Conservation (phyloP, 2,113 vertebrate genomes). For the Oenanthe oenanthe region DNA sequence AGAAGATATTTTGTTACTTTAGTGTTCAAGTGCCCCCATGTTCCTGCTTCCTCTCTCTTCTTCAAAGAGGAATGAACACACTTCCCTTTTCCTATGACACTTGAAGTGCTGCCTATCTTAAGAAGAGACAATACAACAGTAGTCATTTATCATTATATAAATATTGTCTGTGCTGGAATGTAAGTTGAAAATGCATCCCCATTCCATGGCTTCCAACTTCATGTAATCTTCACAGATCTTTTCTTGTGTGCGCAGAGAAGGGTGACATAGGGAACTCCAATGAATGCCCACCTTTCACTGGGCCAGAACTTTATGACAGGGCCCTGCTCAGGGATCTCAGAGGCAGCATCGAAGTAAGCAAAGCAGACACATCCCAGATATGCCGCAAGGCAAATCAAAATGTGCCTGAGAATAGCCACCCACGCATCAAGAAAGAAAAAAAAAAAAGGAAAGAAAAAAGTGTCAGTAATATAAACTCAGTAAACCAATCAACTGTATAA, state of each 20-base stretch:
- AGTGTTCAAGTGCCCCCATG: not conserved
- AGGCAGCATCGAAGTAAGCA: constrained; percentile 93
- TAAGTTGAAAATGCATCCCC: not conserved
- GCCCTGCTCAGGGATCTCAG: constrained; percentile 94
- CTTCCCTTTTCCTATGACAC: not conserved
- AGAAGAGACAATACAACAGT: not conserved
- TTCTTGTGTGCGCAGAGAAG: constrained; percentile 91
- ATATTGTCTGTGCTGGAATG: not conserved
- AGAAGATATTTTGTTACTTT: not conserved
- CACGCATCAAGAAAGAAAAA: too few species aligned
- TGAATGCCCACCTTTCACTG: constrained; percentile 97
- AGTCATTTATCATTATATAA: not conserved
- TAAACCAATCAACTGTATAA: not conserved
- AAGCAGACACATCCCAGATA: constrained; percentile 98
- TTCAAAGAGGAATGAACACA: not conserved
- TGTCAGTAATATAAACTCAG: not conserved
- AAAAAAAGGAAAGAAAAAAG: not conserved
- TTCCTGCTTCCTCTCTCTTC: not conserved
- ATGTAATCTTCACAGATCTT: constrained; percentile 90
- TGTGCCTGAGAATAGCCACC: constrained; percentile 81
- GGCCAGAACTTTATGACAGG: constrained; percentile 98
- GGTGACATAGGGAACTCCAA: constrained; percentile 91
- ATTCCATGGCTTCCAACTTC: constrained; percentile 31
- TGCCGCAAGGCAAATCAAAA: constrained; percentile 94
- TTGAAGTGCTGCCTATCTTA: not conserved